Evolutionary conservation across 2,113 vertebrate genomes (phyloP).

Genomic region (Tachycineta bicolor): DNA sequence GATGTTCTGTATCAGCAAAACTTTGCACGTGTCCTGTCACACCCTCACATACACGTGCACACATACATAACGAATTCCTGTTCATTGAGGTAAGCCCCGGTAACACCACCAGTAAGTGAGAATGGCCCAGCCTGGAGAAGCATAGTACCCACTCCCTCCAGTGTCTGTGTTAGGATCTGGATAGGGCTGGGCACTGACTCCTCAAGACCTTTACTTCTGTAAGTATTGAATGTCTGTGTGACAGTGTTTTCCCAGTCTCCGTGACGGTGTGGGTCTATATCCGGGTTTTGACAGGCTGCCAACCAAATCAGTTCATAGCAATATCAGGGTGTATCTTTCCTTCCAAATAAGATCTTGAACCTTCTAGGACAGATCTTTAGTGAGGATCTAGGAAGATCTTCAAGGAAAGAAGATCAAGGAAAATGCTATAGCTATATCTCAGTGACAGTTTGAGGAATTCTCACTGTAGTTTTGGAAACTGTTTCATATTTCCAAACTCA

Average conservation of each 20-base stretch:
- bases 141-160: neutral
- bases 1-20: neutral
- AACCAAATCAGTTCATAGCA: neutral
- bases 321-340: neutral
- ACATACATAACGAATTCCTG: neutral
- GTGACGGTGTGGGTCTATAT: neutral
- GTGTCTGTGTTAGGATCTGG: neutral
- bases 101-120: neutral
- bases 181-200: neutral
- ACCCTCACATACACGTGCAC: accelerated
- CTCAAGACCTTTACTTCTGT: neutral
- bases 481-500: neutral
- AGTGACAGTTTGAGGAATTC: neutral
- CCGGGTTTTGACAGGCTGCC: neutral
- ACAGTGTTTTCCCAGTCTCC: neutral
- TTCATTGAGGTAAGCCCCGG: neutral
- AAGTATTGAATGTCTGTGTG: accelerated
- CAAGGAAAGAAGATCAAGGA: neutral
- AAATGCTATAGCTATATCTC: neutral
- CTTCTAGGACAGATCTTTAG: neutral
- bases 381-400: neutral
- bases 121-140: neutral
- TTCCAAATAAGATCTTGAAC: neutral
- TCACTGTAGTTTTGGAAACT: neutral
- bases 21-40: neutral